Conservation (phyloP, 2,113 vertebrate species). For the Gavialis gangeticus region DNA sequence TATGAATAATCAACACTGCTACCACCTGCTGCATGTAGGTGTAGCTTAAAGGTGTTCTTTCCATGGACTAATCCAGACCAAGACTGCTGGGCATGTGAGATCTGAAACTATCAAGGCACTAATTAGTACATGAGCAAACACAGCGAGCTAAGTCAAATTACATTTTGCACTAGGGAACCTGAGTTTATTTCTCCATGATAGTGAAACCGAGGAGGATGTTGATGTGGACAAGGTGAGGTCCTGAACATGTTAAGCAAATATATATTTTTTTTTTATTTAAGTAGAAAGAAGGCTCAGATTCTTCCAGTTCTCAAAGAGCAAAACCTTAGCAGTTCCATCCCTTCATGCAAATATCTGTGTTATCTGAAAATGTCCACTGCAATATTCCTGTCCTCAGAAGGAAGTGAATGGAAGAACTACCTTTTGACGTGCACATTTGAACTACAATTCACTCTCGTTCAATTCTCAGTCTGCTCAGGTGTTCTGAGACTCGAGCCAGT, state of each 20-base stretch:
- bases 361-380: not conserved
- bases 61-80: not conserved
- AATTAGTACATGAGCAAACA: not conserved
- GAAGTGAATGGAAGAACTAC: not conserved
- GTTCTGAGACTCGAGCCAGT: not conserved
- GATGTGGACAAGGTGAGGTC: not conserved
- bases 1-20: not conserved
- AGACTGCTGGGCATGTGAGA: not conserved
- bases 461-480: not conserved
- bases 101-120: not conserved
- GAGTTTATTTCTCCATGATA: not conserved
- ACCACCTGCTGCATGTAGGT: accelerated
- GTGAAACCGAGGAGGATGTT: not conserved
- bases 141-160: not conserved
- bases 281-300: not conserved
- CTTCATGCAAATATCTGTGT: not conserved
- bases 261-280: not conserved
- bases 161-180: not conserved
- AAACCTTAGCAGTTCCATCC: not conserved
- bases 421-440: not conserved
- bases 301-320: not conserved
- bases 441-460: not conserved
- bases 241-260: not conserved
- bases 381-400: not conserved
- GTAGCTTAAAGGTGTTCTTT: not conserved